These are phyloP conservation scores for Pseudolycoriella hygida DNA, from an alignment of 2,888 invertebrate genomes.

Conservation along the genomic window DNA sequence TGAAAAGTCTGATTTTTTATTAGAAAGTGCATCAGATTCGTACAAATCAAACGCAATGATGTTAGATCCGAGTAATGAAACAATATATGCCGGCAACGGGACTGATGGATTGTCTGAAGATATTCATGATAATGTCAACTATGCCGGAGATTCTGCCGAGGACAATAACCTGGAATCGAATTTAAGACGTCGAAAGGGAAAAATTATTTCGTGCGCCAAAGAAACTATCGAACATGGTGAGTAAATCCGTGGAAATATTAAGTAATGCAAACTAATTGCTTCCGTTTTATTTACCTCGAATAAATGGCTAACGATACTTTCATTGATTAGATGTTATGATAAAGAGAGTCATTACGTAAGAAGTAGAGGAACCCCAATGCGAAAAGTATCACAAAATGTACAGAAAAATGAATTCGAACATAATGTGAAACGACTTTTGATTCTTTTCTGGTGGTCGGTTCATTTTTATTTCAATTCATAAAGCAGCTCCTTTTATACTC, in stretches of 20 bases:
- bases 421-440: too few relatives aligned
- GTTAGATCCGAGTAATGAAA: conserved; percentile 4
- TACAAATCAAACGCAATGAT: not conserved
- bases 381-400: too few relatives aligned
- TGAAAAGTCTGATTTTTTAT: too few relatives aligned
- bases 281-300: not conserved
- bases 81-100: conserved; percentile 6
- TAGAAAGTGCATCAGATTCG: too few relatives aligned
- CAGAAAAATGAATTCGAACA: too few relatives aligned
- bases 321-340: not conserved
- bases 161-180: conserved; percentile 16
- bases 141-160: not conserved
- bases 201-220: conserved; percentile 31
- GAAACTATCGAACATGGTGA: conserved; percentile 30
- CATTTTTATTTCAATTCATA: too few relatives aligned
- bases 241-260: conserved; percentile 7
- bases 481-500: too few relatives aligned
- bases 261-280: not conserved
- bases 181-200: conserved; percentile 28
- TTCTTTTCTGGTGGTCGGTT: too few relatives aligned
- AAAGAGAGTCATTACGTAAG: not conserved
- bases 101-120: conserved; percentile 18
- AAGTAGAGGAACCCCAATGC: too few relatives aligned
- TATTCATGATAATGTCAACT: conserved; percentile 16
- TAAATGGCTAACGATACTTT: not conserved